phyloP scores from a whole-genome alignment of 2,888 invertebrate genomes.

The Nephrotoma appendiculata region DNA sequence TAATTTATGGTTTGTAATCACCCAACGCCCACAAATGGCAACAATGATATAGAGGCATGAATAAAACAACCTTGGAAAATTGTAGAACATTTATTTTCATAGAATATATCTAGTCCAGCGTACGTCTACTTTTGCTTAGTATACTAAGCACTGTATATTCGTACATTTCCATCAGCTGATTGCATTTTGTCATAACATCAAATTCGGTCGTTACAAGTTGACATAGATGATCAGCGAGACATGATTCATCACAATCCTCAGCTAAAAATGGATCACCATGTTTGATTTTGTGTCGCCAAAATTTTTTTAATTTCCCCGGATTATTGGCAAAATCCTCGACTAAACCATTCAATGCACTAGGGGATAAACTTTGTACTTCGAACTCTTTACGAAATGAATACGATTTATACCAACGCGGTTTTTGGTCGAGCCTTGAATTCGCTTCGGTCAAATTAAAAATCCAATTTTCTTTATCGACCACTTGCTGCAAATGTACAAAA shows the following conservation, averaged over 20 bases:
- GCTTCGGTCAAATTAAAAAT: slow-evolving; percentile 57
- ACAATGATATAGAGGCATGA: not conserved
- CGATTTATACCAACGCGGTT: slow-evolving; percentile 52
- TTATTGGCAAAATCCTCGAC: slow-evolving; percentile 37
- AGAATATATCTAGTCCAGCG: not conserved
- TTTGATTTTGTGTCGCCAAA: slow-evolving; percentile 9
- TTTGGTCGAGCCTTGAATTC: slow-evolving; percentile 37
- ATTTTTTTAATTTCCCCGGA: slow-evolving; percentile 10
- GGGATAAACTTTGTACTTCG: slow-evolving; percentile 39
- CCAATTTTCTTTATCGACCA: slow-evolving; percentile 52
- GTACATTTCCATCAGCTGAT: slow-evolving; percentile 13
- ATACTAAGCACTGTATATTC: not conserved
- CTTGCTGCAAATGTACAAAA: slow-evolving; percentile 35
- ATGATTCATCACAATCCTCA: slow-evolving; percentile 9
- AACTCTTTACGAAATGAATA: slow-evolving; percentile 55
- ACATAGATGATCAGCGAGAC: slow-evolving; percentile 7
- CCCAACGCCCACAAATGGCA: not conserved
- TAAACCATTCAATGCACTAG: slow-evolving; percentile 40
- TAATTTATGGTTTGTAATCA: not conserved
- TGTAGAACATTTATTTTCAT: not conserved
- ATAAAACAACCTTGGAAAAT: not conserved
- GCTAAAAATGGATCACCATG: slow-evolving; percentile 8
- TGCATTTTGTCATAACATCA: not conserved
- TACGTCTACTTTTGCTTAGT: not conserved
- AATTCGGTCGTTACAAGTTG: slow-evolving; percentile 8